Conservation (phyloP, 1,140 invertebrate genomes). For the Arion vulgaris region DNA sequence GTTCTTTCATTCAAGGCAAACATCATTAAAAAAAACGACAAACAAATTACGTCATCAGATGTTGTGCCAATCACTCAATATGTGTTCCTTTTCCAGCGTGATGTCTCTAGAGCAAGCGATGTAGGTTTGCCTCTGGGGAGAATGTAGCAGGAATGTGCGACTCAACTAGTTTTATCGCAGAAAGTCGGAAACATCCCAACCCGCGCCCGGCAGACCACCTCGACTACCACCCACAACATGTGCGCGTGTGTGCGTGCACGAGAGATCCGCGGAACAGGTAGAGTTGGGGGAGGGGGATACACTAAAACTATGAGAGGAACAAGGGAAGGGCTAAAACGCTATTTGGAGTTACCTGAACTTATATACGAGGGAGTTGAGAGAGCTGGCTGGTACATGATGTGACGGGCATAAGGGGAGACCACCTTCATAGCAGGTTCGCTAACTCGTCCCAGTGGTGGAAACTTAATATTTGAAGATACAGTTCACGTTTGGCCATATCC, state of each 20-base stretch:
- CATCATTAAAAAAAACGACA: neutral
- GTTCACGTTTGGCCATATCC: neutral
- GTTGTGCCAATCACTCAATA: neutral
- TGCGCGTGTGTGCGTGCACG: neutral
- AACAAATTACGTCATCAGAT: slow-evolving; percentile 2
- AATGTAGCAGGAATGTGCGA: neutral
- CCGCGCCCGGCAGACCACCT: neutral
- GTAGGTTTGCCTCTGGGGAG: neutral
- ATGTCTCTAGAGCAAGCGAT: neutral
- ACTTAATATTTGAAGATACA: neutral
- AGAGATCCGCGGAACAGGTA: neutral
- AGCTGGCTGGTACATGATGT: neutral
- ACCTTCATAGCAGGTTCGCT: neutral
- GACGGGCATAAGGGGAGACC: slow-evolving; percentile 4
- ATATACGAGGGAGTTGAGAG: neutral
- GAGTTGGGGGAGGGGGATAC: neutral
- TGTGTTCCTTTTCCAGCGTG: neutral
- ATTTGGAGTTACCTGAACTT: neutral
- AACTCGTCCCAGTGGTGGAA: neutral
- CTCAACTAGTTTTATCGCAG: neutral
- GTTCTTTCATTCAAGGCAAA: neutral
- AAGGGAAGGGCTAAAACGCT: neutral
- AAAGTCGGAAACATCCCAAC: neutral
- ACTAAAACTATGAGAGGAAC: neutral
- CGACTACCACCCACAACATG: neutral